Evolutionary conservation across 2,797 vertebrate species (phyloP), one percentile per base, ranked within the genome.

Genomic region (Oreochromis grahami): DNA sequence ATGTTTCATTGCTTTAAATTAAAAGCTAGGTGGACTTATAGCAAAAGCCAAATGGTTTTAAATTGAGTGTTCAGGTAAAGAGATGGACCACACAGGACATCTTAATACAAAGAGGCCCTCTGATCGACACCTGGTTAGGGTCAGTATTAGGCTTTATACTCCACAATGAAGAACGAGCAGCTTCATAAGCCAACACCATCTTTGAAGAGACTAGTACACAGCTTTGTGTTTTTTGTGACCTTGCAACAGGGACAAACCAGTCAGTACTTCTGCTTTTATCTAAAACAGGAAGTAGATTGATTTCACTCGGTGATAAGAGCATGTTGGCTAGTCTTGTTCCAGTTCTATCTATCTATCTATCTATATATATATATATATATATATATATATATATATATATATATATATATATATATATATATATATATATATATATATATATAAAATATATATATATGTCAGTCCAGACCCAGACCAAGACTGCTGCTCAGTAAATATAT

Each of bases 1-100:
- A 56, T 32, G n/a, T 78, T 76, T 50, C 72, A 84, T 92, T 91
- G 91, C 92, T 92, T 92, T 90, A 89, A 91, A 91, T 89, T 86
- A 88, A 92, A 90, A 89, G 92, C 83, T 89, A 88, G 55, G 84
- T 83, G 84, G 86, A 93, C 60, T 50, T 81, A 77, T 87, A 89
- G 38, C 51, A 87, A 84, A 88, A 92, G 84, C 89, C 87, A 91
- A 89, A 89, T 76, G 85, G 78, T 90, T 93, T 89, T 82, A 83
- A 53, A 87, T 60, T 72, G 78, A 90, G 58, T 84, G 50, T 79
- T 77, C 56, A 55, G 76, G 76, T 80, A 38, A 80, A 36, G 68
- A 79, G 82, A 83, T 45, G 53, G 24, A 83, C 50, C 34, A 21
- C 19, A 8, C 79, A 63, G 8, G 15, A 55, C 60, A 29, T 79